Percentiles rank a stretch among this genome's conserved stretches.
Evolutionary conservation across 2,888 invertebrate species (phyloP).

Genomic region (Thera britannica): DNA sequence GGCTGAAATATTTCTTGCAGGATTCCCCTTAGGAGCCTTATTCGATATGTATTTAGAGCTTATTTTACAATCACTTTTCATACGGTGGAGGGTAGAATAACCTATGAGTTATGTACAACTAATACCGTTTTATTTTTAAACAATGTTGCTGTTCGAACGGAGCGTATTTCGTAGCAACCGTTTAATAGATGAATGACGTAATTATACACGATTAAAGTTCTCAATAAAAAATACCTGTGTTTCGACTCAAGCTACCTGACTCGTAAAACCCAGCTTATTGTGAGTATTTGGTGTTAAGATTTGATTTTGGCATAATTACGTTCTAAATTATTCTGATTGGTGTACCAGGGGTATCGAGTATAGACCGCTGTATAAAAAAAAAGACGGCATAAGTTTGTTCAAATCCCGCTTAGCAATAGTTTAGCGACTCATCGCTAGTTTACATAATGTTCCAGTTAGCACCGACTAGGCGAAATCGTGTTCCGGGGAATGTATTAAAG

Average conservation of each 20-base stretch:
- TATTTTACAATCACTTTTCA: too few relatives aligned
- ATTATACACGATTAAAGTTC: too few relatives aligned
- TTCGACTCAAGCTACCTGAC: too few relatives aligned
- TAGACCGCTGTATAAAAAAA: conserved; percentile 10
- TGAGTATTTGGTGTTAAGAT: neutral
- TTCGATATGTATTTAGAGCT: neutral
- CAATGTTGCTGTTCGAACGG: too few relatives aligned
- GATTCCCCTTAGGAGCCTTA: conserved; percentile 13
- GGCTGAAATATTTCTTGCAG: conserved; percentile 21
- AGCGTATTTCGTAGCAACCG: too few relatives aligned
- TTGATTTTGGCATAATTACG: neutral
- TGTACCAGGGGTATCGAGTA: neutral
- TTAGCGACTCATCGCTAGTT: conserved; percentile 36
- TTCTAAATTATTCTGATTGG: too few relatives aligned
- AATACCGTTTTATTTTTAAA: too few relatives aligned
- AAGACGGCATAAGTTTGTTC: conserved; percentile 15
- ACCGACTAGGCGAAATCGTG: conserved; percentile 52
- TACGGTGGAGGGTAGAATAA: too few relatives aligned
- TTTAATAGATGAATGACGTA: too few relatives aligned
- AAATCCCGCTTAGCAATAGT: conserved; percentile 27
- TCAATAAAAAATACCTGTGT: too few relatives aligned
- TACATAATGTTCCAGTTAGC: conserved; percentile 48
- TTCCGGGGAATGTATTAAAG: conserved; percentile 62
- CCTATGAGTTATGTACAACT: too few relatives aligned
- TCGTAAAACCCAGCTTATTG: too few relatives aligned